Evolutionary conservation across 2,797 vertebrate species (phyloP).

Genomic region (Scarus forsteni): DNA sequence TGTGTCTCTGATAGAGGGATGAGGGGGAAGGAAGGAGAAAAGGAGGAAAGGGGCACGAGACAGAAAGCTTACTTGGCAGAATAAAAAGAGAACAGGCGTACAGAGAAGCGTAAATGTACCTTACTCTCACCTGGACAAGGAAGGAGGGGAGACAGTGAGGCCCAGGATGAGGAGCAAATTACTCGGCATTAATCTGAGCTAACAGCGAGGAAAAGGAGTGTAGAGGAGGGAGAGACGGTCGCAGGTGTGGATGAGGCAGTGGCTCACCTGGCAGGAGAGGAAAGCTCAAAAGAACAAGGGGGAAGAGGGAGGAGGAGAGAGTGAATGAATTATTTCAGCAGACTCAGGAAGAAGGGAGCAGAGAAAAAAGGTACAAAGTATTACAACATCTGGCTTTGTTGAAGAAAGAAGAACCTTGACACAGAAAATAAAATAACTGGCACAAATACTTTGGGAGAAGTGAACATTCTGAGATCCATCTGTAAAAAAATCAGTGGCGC

Average conservation of each 20-base stretch:
- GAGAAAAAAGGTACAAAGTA: not conserved
- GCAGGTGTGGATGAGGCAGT: conserved; percentile 57
- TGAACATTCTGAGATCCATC: too few relatives aligned
- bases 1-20: conserved; percentile 55
- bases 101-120: conserved; percentile 14
- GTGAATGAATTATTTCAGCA: conserved; percentile 21
- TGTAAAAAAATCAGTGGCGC: too few relatives aligned
- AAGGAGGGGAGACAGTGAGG: conserved; percentile 36
- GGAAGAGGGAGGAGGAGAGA: conserved; percentile 6
- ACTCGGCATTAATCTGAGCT: conserved; percentile 69
- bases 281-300: conserved; percentile 20
- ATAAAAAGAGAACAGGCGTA: conserved; percentile 40
- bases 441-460: not conserved
- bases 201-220: conserved; percentile 37
- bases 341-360: not conserved
- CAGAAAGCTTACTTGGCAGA: conserved; percentile 62
- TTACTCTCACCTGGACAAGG: conserved; percentile 52
- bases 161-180: conserved; percentile 59
- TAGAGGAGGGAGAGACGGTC: conserved; percentile 21
- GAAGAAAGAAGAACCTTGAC: conserved; percentile 8
- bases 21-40: conserved; percentile 23
- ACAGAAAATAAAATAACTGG: not conserved
- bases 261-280: conserved; percentile 59
- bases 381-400: conserved; percentile 9
- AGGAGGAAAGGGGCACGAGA: conserved; percentile 40